Percentiles rank a stretch among this genome's conserved stretches.
Conservation (phyloP, 1,140 invertebrate genomes). For the Lasioglossum albipes region DNA sequence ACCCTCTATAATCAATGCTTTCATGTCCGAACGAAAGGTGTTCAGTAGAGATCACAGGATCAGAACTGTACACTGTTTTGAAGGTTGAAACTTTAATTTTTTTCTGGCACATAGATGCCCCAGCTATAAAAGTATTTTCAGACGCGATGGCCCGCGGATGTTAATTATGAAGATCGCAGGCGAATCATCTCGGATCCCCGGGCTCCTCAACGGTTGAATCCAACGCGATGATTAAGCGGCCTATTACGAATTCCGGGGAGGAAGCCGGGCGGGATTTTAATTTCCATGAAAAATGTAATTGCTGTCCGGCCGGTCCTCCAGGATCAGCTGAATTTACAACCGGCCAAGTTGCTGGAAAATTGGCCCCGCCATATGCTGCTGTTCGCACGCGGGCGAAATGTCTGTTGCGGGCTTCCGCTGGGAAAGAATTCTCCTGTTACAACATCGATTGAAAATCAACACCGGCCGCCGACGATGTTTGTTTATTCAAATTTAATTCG, state of each 20-base stretch:
- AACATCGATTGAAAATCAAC: constrained; percentile 3
- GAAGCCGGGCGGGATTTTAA: constrained; percentile 24
- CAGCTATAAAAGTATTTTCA: background rate
- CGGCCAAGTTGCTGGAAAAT: constrained; percentile 30
- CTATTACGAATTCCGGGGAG: constrained; percentile 20
- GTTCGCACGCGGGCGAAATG: constrained; percentile 39
- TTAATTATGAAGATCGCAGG: background rate
- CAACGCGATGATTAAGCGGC: constrained; percentile 22
- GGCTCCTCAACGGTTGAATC: background rate
- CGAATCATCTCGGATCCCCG: background rate
- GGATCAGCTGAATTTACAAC: constrained; percentile 34
- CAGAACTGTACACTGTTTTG: too few relatives aligned
- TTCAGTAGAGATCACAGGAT: too few relatives aligned
- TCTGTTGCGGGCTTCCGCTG: constrained; percentile 34
- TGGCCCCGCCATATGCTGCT: constrained; percentile 36
- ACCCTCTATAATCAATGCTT: too few relatives aligned
- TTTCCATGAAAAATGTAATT: constrained; percentile 42
- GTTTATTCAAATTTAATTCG: background rate
- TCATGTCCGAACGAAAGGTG: too few relatives aligned
- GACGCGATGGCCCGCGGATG: background rate
- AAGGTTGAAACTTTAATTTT: too few relatives aligned
- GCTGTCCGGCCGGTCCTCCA: constrained; percentile 19
- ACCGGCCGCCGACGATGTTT: background rate
- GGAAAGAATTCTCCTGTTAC: background rate
- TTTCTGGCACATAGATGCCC: too few relatives aligned